Evolutionary conservation across 1,140 invertebrate species (phyloP).

Genomic region (Melitaea cinxia): DNA sequence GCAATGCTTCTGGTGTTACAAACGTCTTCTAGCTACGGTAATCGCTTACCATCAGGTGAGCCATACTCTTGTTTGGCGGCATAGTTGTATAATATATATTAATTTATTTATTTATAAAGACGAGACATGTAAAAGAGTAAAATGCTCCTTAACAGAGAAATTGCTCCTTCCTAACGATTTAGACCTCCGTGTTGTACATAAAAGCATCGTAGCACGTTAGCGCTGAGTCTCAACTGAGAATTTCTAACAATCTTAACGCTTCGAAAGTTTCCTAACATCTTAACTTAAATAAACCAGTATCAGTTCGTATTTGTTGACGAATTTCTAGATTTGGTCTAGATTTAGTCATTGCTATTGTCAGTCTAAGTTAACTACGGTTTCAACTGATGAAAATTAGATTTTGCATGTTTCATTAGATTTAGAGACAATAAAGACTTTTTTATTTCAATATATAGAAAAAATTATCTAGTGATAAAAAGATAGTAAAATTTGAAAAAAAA

Average conservation of each 20-base stretch:
- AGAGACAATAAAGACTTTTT: too few species aligned
- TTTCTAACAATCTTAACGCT: slow-evolving; percentile 26
- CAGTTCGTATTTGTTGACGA: slow-evolving; percentile 1
- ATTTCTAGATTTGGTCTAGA: background rate
- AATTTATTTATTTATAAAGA: too few species aligned
- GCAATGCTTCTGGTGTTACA: too few species aligned
- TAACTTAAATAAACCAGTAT: slow-evolving; percentile 14
- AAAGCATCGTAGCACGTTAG: slow-evolving; percentile 19
- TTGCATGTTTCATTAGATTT: too few species aligned
- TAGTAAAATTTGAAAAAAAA: too few species aligned
- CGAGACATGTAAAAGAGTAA: too few species aligned
- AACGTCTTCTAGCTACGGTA: too few species aligned
- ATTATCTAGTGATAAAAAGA: too few species aligned
- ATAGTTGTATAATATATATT: too few species aligned
- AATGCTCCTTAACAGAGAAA: slow-evolving; percentile 53
- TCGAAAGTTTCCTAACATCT: slow-evolving; percentile 7
- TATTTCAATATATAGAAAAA: too few species aligned
- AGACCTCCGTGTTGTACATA: slow-evolving; percentile 18
- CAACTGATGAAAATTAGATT: background rate
- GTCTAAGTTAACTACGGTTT: background rate
- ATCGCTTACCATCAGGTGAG: too few species aligned
- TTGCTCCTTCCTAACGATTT: slow-evolving; percentile 34
- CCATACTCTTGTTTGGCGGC: too few species aligned
- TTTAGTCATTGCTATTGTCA: background rate
- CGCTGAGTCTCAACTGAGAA: slow-evolving; percentile 8